Conservation (phyloP, 2,113 vertebrate species). For the Scomber japonicus region DNA sequence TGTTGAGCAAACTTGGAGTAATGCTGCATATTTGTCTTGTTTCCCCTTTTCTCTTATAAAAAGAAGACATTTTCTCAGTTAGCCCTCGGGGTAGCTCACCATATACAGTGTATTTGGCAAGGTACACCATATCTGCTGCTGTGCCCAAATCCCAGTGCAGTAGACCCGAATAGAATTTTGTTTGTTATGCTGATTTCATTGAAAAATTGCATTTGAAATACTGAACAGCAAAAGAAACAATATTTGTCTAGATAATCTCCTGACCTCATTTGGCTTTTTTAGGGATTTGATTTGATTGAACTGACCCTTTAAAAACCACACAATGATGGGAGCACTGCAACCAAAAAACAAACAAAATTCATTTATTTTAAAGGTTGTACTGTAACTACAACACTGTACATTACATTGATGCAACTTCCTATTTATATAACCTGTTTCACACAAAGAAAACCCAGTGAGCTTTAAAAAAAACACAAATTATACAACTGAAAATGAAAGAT, state of each 20-base stretch:
- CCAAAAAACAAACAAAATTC: no score
- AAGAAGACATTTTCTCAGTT: neutral
- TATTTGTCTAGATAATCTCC: neutral
- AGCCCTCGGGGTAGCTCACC: neutral
- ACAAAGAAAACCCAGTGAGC: no score
- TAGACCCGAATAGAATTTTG: slow-evolving; percentile 4
- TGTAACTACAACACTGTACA: no score
- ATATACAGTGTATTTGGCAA: neutral
- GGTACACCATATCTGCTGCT: neutral
- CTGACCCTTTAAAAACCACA: no score
- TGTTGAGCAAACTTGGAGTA: slow-evolving; percentile 2
- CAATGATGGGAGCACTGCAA: no score
- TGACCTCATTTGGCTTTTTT: neutral
- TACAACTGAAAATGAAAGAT: no score
- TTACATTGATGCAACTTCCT: no score
- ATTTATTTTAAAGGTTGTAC: no score
- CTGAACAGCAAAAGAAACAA: neutral
- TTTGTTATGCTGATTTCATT: neutral
- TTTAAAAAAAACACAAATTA: no score
- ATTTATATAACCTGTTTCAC: no score
- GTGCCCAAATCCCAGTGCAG: neutral
- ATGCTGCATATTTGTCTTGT: neutral
- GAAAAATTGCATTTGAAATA: neutral
- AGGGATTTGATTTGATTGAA: no score
- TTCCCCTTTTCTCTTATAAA: neutral